Percentiles rank a stretch among this genome's conserved stretches.
phyloP scores from a whole-genome alignment of 2,888 invertebrate species.

The Nomada hirtipes region DNA sequence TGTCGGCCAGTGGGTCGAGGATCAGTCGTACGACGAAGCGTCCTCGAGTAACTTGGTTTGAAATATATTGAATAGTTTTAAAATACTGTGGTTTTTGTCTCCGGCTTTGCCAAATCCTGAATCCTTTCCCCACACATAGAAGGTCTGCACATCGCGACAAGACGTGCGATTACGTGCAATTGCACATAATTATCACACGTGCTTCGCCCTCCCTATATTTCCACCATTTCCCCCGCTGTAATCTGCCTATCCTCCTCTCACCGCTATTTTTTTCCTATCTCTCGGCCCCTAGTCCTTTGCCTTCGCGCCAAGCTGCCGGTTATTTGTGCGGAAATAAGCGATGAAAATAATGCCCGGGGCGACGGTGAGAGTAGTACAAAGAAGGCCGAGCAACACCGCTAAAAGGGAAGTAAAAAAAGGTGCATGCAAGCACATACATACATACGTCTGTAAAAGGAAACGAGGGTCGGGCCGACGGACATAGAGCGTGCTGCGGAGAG shows the following conservation, averaged over 20 bases:
- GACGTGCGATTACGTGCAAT: conserved; percentile 57
- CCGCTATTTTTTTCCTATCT: neutral
- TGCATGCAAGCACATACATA: conserved; percentile 43
- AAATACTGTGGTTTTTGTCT: too few species aligned
- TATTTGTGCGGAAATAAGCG: conserved; percentile 77
- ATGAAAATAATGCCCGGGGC: conserved; percentile 74
- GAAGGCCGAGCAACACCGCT: conserved; percentile 58
- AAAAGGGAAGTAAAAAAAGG: conserved; percentile 51
- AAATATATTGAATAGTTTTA: too few species aligned
- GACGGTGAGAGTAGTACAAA: conserved; percentile 69
- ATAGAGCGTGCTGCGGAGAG: conserved; percentile 1
- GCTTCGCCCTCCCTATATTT: neutral
- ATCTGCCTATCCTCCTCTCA: neutral
- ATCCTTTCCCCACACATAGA: too few species aligned
- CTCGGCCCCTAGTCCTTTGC: conserved; percentile 9
- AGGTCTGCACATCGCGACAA: neutral
- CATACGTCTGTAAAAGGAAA: conserved; percentile 48
- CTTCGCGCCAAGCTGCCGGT: conserved; percentile 49
- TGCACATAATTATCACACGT: conserved; percentile 47
- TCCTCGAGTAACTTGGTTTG: too few species aligned
- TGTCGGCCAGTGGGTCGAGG: too few species aligned
- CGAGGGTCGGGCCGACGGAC: conserved; percentile 16
- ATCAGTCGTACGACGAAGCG: too few species aligned
- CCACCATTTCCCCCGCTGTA: neutral
- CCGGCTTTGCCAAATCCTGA: too few species aligned